Base-by-base conservation (phyloP, 2,888 invertebrate genomes). In the Willowsia nigromaculata region DNA sequence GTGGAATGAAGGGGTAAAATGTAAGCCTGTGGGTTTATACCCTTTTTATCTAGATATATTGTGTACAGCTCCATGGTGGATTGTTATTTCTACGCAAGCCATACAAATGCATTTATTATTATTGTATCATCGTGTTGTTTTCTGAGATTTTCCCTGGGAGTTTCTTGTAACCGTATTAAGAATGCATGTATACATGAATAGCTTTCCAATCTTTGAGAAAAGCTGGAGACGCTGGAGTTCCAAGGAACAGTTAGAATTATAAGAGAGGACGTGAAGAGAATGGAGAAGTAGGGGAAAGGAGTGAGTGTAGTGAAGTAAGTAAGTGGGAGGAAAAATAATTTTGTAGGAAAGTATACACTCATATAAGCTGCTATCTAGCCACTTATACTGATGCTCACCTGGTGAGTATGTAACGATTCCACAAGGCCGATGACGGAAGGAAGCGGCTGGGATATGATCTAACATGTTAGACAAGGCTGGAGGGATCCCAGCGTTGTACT, bases 391-490 rank as follows among this genome's bases (percentile, higher is more conserved):
- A n/a, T 71, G 33, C 90, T 91, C 80, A 93, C 94, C 94, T 78
- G 92, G 78, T 1, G 94, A 93, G 90, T 94, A 94, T 30, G 93
- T 91, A 84, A 93, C 92, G 85, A 94, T 93, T 50, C 93, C 93
- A 78, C 93, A 93, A 33, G 94, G 93, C 76, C 93, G 93, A 91
- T 93, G 94, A 15, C 93, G 91, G 90, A 92, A 95, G 56, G 93
- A 92, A n/a, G 93, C 93, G 3, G 93, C 93, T 1, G 94, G 93
- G 88, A 95, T 94, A 91, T 94, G 94, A 92, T 94, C 94, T 91
- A 95, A 68, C 93, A 94, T 93, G 91, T 94, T 94, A 62, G 93
- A 90, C n/a, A 95, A 93, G 0, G 94, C 94, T 18, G 94, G 94
- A 0, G 94, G 94, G 47, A 94, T 93, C 53, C 93, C 93, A 92